A percentile compares a stretch with the other conserved stretches of the same genome.
phyloP scores from a whole-genome alignment of 2,797 vertebrate genomes.

The Brachyrhaphis roseni region DNA sequence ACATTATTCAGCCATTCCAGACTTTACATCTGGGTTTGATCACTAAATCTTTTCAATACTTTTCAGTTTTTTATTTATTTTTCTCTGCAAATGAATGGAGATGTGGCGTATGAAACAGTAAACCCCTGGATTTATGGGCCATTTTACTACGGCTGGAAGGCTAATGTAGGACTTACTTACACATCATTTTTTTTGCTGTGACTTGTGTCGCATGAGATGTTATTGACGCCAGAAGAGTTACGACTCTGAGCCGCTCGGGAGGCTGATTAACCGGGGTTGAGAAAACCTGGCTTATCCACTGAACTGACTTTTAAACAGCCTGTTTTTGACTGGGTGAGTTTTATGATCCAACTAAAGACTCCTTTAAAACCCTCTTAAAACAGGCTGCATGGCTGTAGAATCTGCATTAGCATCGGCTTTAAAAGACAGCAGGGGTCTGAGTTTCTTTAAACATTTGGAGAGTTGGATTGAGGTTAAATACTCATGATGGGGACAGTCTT shows the following conservation, averaged over 20 bases:
- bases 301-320: constrained; percentile 30
- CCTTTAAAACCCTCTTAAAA: constrained; percentile 38
- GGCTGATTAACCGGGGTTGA: constrained; percentile 27
- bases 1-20: constrained; percentile 38
- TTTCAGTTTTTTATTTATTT: constrained; percentile 36
- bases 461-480: constrained; percentile 4
- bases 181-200: constrained; percentile 50
- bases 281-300: constrained; percentile 42
- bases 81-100: constrained; percentile 29
- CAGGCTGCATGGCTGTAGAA: constrained; percentile 10
- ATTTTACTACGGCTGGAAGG: constrained; percentile 56
- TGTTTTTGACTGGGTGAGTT: constrained; percentile 32
- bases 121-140: constrained; percentile 63
- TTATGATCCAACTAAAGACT: constrained; percentile 33
- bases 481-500: neutral
- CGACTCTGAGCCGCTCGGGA: constrained; percentile 18
- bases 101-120: constrained; percentile 59
- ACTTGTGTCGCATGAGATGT: constrained; percentile 61
- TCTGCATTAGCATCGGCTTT: constrained; percentile 13
- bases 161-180: constrained; percentile 64
- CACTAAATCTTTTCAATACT: constrained; percentile 42
- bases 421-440: constrained; percentile 10
- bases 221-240: constrained; percentile 57
- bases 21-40: constrained; percentile 73
- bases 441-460: constrained; percentile 10